A percentile compares a stretch with the other conserved stretches of the same genome.
Conservation (phyloP, 2,113 vertebrate genomes). For the Prionailurus viverrinus region DNA sequence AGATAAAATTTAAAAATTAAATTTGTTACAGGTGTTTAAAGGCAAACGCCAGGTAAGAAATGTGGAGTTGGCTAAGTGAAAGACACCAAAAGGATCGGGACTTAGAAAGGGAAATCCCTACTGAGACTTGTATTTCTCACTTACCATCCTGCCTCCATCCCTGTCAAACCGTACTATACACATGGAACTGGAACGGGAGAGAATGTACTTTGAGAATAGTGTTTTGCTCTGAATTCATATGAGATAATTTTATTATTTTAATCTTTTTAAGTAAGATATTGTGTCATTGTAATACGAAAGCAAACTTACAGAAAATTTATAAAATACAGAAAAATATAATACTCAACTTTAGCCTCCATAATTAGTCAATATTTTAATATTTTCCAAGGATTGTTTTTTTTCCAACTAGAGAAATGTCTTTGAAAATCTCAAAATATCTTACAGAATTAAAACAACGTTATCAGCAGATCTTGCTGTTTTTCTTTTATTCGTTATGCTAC, state of each 20-base stretch:
- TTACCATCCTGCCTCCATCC: accelerated
- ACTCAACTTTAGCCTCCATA: neutral
- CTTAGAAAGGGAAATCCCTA: neutral
- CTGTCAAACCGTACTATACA: neutral
- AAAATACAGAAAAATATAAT: neutral
- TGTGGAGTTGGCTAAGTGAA: neutral
- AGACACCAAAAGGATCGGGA: neutral
- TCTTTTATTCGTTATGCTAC: neutral
- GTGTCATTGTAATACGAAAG: neutral
- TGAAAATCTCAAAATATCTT: neutral
- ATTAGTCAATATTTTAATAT: neutral
- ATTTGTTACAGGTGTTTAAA: neutral
- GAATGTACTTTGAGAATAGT: neutral
- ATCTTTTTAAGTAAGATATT: neutral
- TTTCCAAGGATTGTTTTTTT: neutral
- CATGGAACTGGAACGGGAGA: neutral
- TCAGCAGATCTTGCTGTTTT: neutral
- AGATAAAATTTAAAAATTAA: neutral
- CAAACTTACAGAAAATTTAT: neutral
- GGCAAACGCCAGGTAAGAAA: neutral
- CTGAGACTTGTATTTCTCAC: neutral
- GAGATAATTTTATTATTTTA: neutral
- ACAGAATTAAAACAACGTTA: neutral
- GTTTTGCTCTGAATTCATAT: neutral
- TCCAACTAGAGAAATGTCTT: neutral